A percentile compares a stretch with the other conserved stretches of the same genome.
phyloP scores from a whole-genome alignment of 2,113 vertebrate species.

The Turnix velox region DNA sequence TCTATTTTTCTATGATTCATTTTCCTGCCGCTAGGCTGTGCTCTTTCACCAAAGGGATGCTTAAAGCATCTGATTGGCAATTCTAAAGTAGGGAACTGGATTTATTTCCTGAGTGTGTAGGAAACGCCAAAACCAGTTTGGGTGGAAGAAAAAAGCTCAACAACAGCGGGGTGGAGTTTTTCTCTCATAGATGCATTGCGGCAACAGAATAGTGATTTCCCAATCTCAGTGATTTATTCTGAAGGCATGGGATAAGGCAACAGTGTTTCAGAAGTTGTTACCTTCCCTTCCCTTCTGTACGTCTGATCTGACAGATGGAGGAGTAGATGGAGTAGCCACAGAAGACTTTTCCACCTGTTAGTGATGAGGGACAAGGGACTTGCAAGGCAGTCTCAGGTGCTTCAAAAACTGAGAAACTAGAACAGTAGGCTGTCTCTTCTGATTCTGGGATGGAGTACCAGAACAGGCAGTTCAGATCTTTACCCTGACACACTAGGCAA shows the following conservation, averaged over 20 bases:
- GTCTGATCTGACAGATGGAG: background rate
- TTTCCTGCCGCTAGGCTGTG: slow-evolving; percentile 19
- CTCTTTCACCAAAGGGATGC: background rate
- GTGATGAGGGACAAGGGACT: background rate
- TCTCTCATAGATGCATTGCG: background rate
- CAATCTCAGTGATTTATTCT: background rate
- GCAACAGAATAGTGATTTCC: background rate
- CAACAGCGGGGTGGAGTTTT: background rate
- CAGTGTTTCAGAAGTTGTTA: background rate
- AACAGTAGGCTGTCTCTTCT: background rate
- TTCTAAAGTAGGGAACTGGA: background rate
- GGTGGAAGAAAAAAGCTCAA: background rate
- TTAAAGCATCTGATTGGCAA: background rate
- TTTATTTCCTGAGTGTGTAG: background rate
- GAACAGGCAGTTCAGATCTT: background rate
- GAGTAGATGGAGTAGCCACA: background rate
- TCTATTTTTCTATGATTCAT: too few species aligned
- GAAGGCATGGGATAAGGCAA: background rate
- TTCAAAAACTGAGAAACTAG: background rate
- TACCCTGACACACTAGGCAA: background rate
- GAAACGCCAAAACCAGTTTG: background rate
- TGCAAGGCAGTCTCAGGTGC: background rate
- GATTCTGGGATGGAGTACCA: background rate
- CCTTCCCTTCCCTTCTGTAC: background rate
- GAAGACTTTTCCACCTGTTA: background rate